phyloP scores from a whole-genome alignment of 2,888 invertebrate genomes.

The Hybos culiciformis region DNA sequence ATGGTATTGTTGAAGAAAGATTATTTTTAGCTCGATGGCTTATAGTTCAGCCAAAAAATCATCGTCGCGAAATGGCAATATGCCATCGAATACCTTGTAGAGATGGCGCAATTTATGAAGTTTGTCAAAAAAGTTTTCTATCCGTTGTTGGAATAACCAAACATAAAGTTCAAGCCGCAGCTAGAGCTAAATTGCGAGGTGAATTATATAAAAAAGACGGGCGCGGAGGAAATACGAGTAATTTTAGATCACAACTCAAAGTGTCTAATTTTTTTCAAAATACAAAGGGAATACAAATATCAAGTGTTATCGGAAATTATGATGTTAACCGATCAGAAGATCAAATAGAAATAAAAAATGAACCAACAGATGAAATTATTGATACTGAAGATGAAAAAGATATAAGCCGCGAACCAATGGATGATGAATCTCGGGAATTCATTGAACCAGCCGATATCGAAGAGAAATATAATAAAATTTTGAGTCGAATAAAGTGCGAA shows the following conservation, averaged over 20 bases:
- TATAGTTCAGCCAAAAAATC: neutral
- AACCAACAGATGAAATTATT: neutral
- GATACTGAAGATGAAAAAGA: neutral
- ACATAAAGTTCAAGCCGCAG: neutral
- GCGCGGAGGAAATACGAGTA: neutral
- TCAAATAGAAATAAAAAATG: neutral
- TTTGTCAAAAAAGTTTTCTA: constrained; percentile 2
- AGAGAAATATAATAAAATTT: neutral
- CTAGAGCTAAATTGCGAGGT: neutral
- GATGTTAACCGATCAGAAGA: neutral
- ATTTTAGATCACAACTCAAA: neutral
- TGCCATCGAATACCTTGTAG: neutral
- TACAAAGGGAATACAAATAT: neutral
- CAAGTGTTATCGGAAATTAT: neutral
- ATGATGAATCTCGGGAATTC: neutral
- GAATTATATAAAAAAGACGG: neutral
- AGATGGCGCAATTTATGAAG: neutral
- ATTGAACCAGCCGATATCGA: neutral
- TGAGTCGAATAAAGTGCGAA: neutral
- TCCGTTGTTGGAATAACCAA: constrained; percentile 1
- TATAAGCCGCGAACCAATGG: neutral
- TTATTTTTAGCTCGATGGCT: neutral
- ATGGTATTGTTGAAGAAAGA: neutral
- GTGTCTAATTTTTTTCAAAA: neutral
- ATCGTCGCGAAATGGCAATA: neutral